Conservation (phyloP, 30 jellyfish, hydroid and myxozoan species). For the Hydractinia symbiolongicarpus region DNA sequence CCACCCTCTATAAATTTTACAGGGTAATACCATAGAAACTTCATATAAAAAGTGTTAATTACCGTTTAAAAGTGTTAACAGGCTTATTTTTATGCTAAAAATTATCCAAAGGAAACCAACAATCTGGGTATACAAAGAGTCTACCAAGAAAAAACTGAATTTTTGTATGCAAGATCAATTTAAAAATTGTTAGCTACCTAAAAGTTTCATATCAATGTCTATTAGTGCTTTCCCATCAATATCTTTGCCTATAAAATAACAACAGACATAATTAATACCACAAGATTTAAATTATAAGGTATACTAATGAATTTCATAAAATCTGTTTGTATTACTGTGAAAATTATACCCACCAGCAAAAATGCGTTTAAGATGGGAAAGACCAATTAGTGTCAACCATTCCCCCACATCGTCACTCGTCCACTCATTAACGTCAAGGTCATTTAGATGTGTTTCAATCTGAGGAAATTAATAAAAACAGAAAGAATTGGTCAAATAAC, state of each 20-base stretch:
- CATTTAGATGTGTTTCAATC: slow-evolving; percentile 37
- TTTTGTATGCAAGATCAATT: no score
- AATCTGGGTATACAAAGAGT: no score
- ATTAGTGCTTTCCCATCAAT: slow-evolving; percentile 69
- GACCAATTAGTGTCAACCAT: slow-evolving; percentile 82
- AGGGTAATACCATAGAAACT: no score
- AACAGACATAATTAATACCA: neutral
- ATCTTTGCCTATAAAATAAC: slow-evolving; percentile 38
- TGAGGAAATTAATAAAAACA: neutral
- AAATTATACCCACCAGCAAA: slow-evolving; percentile 40
- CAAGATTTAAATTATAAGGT: neutral
- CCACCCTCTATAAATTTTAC: no score
- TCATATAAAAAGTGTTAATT: no score
- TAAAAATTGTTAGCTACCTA: slow-evolving; percentile 40
- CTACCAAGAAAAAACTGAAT: no score
- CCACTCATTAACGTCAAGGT: slow-evolving; percentile 68
- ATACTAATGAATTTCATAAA: neutral
- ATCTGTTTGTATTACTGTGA: neutral
- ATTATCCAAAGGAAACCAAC: no score
- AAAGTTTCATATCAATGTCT: slow-evolving; percentile 62
- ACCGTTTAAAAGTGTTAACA: no score
- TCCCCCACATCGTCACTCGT: slow-evolving; percentile 72
- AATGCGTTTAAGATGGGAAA: slow-evolving; percentile 39
- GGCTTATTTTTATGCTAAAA: no score
- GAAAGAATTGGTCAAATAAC: neutral